These are phyloP conservation scores for Agriopis leucophaearia DNA, from an alignment of 2,888 invertebrate species.

Conservation along the genomic window DNA sequence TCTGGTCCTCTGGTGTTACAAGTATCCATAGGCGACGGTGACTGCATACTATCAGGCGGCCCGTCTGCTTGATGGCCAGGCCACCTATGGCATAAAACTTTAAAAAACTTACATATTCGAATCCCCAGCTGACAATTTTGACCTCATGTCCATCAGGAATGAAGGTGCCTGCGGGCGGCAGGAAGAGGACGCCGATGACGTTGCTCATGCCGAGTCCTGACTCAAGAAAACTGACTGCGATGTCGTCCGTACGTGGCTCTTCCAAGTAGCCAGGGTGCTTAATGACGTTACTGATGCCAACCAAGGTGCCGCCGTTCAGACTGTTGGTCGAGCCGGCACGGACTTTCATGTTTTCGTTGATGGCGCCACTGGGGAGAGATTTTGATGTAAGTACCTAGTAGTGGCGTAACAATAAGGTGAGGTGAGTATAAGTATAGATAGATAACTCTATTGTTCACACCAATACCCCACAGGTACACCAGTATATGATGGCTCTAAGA, in stretches of 20 bases:
- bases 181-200: conserved; percentile 54
- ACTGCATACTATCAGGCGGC: no score
- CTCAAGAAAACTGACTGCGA: conserved; percentile 55
- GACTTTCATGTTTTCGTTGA: conserved; percentile 52
- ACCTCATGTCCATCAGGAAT: conserved; percentile 57
- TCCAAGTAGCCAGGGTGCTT: conserved; percentile 60
- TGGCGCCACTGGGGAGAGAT: conserved; percentile 55
- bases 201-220: conserved; percentile 52
- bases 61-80: no score
- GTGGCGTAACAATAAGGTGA: neutral
- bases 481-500: no score
- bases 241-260: conserved; percentile 56
- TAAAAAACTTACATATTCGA: conserved; percentile 60
- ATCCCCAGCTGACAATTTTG: conserved; percentile 70
- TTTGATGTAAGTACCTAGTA: neutral
- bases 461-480: no score
- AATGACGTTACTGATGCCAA: conserved; percentile 45
- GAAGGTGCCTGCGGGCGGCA: conserved; percentile 56
- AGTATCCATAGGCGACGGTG: no score
- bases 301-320: conserved; percentile 57
- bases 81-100: neutral
- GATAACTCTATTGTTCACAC: no score
- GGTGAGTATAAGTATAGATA: no score
- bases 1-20: no score
- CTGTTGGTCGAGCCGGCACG: conserved; percentile 69